A percentile compares a stretch with the other conserved stretches of the same genome.
These are phyloP conservation scores for Ctenodactylus gundi DNA, from an alignment of 2,113 vertebrate genomes.

Conservation along the genomic window DNA sequence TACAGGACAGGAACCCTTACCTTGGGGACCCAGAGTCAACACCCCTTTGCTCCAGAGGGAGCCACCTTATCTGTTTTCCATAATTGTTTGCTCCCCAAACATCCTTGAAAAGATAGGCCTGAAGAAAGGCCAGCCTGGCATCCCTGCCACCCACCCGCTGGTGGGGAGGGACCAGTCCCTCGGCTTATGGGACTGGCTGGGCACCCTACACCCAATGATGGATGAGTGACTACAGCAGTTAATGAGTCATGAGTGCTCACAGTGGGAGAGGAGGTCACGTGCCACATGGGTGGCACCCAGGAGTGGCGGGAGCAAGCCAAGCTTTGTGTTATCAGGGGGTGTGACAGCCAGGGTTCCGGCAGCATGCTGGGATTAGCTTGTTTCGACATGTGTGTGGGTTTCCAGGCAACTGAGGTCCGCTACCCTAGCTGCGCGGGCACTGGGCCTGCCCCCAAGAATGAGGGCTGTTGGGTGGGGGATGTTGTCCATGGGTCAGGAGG, in stretches of 20 bases:
- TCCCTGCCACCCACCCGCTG: fast-evolving
- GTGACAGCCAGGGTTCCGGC: background rate
- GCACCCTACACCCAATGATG: background rate
- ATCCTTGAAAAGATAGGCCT: background rate
- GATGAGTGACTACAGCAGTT: background rate
- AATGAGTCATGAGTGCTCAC: background rate
- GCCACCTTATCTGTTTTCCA: background rate
- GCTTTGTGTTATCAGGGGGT: background rate
- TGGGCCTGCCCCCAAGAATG: background rate
- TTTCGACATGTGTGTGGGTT: background rate
- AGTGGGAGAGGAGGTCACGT: background rate
- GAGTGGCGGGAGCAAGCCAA: fast-evolving
- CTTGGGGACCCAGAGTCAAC: background rate
- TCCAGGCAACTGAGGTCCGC: background rate
- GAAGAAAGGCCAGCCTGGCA: background rate
- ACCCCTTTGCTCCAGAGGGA: background rate
- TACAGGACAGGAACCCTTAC: fast-evolving
- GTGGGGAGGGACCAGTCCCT: background rate
- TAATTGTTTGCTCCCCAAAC: background rate
- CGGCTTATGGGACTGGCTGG: background rate
- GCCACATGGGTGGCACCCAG: fast-evolving
- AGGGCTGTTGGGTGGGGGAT: background rate
- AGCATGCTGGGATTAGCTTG: background rate
- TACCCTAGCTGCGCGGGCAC: background rate
- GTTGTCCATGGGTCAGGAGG: background rate